Conservation (phyloP, 2,113 vertebrate genomes). For the Vireo altiloquus region DNA sequence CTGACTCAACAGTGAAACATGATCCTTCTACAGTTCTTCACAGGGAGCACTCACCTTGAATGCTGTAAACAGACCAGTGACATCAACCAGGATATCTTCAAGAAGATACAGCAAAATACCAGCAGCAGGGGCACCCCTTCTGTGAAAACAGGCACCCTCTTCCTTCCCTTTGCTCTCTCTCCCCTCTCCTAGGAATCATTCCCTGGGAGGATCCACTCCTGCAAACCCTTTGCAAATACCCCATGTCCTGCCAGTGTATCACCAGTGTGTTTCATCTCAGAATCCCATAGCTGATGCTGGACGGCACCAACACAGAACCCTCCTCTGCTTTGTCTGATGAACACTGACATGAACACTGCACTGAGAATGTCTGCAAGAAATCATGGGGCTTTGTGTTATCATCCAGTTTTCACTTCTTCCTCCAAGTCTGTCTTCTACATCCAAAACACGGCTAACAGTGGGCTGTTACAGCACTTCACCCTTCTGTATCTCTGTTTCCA, state of each 20-base stretch:
- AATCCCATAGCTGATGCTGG: neutral
- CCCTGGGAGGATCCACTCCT: neutral
- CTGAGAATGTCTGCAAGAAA: neutral
- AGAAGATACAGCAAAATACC: neutral
- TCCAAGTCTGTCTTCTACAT: neutral
- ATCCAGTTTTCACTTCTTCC: neutral
- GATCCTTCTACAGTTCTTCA: neutral
- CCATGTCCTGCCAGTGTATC: neutral
- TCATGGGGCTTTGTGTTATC: neutral
- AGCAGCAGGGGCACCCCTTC: neutral
- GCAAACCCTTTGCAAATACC: neutral
- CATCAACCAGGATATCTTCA: neutral
- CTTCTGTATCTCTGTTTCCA: neutral
- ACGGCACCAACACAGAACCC: neutral
- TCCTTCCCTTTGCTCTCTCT: neutral
- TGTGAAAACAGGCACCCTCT: neutral
- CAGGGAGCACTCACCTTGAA: neutral
- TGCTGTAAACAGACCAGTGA: neutral
- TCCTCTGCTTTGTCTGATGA: neutral
- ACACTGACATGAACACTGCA: rapidly evolving
- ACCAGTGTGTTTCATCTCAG: rapidly evolving
- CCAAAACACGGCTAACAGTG: neutral
- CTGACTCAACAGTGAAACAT: neutral
- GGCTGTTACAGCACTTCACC: neutral
- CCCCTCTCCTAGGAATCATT: neutral